These are phyloP conservation scores for Chymomyza fuscimana DNA, from an alignment of 2,888 invertebrate species.

Conservation along the genomic window DNA sequence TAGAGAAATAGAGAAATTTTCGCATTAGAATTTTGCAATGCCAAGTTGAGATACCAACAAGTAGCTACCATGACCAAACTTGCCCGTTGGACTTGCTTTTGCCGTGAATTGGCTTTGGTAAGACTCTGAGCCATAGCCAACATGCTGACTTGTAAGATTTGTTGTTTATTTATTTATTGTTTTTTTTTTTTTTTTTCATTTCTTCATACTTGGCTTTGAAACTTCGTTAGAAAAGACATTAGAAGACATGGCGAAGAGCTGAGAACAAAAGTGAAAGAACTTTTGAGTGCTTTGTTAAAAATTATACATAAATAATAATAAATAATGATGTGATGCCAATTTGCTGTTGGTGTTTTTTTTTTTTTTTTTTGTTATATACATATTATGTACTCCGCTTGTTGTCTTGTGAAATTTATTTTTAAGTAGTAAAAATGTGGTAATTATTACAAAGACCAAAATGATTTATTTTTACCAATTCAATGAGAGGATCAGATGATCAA, in stretches of 20 bases:
- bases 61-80: constrained; percentile 13
- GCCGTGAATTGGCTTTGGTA: not conserved
- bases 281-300: constrained; percentile 18
- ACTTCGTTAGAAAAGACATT: constrained; percentile 8
- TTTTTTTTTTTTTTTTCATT: not conserved
- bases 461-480: too few relatives aligned
- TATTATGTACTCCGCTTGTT: too few relatives aligned
- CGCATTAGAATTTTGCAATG: constrained; percentile 66
- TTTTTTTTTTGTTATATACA: not conserved
- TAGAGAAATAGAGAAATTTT: constrained; percentile 69
- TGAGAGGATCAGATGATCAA: too few relatives aligned
- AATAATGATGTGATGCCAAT: not conserved
- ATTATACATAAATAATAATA: not conserved
- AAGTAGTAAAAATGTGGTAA: too few relatives aligned
- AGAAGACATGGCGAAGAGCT: not conserved
- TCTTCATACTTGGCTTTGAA: not conserved
- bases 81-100: constrained; percentile 9
- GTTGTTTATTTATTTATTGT: not conserved
- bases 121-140: not conserved
- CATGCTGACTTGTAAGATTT: constrained; percentile 11
- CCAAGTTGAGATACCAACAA: constrained; percentile 2
- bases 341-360: not conserved
- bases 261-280: constrained; percentile 65
- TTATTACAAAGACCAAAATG: too few relatives aligned
- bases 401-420: too few relatives aligned